A percentile compares a stretch with the other conserved stretches of the same genome.
phyloP scores from a whole-genome alignment of 2,797 vertebrate genomes.

The Miichthys miiuy region DNA sequence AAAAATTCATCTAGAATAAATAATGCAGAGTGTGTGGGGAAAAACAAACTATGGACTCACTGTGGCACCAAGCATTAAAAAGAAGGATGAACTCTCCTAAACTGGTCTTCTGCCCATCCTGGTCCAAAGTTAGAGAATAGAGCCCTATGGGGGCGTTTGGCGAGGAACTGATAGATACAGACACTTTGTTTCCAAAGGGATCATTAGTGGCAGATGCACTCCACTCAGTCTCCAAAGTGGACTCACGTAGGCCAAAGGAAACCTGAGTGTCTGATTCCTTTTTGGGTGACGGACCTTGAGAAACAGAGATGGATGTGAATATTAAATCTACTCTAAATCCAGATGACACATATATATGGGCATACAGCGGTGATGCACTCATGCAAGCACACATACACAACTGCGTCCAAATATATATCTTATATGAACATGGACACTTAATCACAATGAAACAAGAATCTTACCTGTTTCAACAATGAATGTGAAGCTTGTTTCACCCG shows the following conservation, averaged over 20 bases:
- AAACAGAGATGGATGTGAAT: constrained; percentile 2
- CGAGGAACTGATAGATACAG: constrained; percentile 83
- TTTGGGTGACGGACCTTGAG: constrained; percentile 83
- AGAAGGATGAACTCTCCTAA: constrained; percentile 89
- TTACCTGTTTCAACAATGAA: constrained; percentile 86
- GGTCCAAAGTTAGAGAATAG: constrained; percentile 85
- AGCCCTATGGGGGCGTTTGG: constrained; percentile 85
- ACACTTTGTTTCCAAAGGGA: constrained; percentile 70
- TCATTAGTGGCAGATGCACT: constrained; percentile 73
- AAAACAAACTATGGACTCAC: constrained; percentile 73
- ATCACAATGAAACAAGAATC: background rate
- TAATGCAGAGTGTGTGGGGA: background rate
- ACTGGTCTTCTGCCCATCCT: constrained; percentile 62
- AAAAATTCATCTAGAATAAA: too few relatives aligned
- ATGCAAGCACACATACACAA: background rate
- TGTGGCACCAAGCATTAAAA: constrained; percentile 91
- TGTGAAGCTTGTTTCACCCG: constrained; percentile 72
- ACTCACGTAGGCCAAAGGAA: constrained; percentile 80
- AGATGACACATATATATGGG: background rate
- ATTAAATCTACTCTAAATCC: background rate
- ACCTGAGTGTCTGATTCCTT: constrained; percentile 78
- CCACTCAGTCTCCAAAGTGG: constrained; percentile 83
- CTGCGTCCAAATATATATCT: background rate
- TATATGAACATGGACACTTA: background rate
- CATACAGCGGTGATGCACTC: background rate